Base-by-base conservation (phyloP, 2,888 invertebrate genomes). In the Brassicogethes aeneus region DNA sequence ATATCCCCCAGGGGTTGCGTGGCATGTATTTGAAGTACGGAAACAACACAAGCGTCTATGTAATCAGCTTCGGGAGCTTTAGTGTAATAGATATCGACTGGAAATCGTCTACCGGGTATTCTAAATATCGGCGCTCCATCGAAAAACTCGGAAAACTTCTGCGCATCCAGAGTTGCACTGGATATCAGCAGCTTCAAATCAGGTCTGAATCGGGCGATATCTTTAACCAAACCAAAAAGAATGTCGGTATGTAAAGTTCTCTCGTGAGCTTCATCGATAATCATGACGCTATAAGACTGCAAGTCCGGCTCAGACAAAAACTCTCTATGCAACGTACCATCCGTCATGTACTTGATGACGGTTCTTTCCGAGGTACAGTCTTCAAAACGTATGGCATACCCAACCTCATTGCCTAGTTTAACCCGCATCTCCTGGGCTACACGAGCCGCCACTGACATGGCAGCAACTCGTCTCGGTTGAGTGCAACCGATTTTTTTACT, bases 41-140 rank as follows among this genome's bases (percentile, higher is more conserved):
- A 93, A 1, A 95, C 92, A n/a, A 96, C 94, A 64, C 92, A 86
- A 0, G 97, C 97, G 67, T 99, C 96, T 36, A 99, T 84, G 66
- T 97, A 99, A 72, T 99, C 96, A 1, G 97, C 96, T 71, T 99
- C 99, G 0, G 99, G 99, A 0, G 97, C 96, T 73, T 95, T 94
- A 1, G 99, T 99, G 63, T 99, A 99, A 68, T 92, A 99, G 57
- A 99, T 94, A 64, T 99, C 92, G 0, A 99, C 99, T 1, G 97
- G 96, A 72, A 90, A 97, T 51, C 97, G 47, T 17, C 68, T 54
- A n/a, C 99, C 99, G 17, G 97, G 97, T 59, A 99, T 97, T 42
- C 92, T 76, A 66, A 96, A 97, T 54, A 97, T 92, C 1, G 97
- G 97, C 1, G 99, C 97, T 63, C 94, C 92, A 70, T 99, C 97